These are phyloP conservation scores for Eilema griseolum DNA, from an alignment of 2,888 invertebrate genomes.

Conservation along the genomic window DNA sequence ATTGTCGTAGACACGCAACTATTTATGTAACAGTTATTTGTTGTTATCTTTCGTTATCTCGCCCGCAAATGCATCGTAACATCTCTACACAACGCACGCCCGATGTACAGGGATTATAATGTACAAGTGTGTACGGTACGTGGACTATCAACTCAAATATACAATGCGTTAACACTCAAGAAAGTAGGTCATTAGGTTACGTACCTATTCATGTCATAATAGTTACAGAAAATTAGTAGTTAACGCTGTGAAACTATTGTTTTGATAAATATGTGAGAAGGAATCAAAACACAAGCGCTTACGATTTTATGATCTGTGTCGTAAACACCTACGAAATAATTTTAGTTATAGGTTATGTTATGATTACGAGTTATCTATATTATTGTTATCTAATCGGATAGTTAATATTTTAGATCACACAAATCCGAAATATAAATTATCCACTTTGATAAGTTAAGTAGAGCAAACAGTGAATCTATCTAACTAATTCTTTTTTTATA, in stretches of 20 bases:
- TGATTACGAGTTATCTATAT: slow-evolving; percentile 5
- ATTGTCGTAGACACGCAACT: slow-evolving; percentile 63
- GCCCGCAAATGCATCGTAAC: slow-evolving; percentile 46
- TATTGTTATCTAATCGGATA: slow-evolving; percentile 4
- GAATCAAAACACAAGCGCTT: slow-evolving; percentile 31
- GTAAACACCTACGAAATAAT: slow-evolving; percentile 17
- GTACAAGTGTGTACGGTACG: slow-evolving; percentile 33
- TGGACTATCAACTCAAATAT: slow-evolving; percentile 54
- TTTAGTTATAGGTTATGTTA: slow-evolving; percentile 11
- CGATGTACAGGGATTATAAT: slow-evolving; percentile 45
- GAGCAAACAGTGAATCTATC: slow-evolving; percentile 34
- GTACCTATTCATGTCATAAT: slow-evolving; percentile 55
- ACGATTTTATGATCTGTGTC: slow-evolving; percentile 25
- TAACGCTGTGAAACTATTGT: slow-evolving; percentile 47
- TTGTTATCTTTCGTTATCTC: slow-evolving; percentile 59
- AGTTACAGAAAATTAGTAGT: slow-evolving; percentile 53
- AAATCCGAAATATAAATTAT: slow-evolving; percentile 3
- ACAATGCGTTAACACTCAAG: slow-evolving; percentile 53
- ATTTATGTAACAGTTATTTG: slow-evolving; percentile 55
- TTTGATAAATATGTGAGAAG: slow-evolving; percentile 40
- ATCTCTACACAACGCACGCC: slow-evolving; percentile 39
- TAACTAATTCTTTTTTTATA: slow-evolving; percentile 21
- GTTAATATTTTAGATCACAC: slow-evolving; percentile 8
- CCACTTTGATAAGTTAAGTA: slow-evolving; percentile 22
- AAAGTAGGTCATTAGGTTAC: slow-evolving; percentile 65